Evolutionary conservation across 2,113 vertebrate species (phyloP).

Genomic region (Vidua macroura): DNA sequence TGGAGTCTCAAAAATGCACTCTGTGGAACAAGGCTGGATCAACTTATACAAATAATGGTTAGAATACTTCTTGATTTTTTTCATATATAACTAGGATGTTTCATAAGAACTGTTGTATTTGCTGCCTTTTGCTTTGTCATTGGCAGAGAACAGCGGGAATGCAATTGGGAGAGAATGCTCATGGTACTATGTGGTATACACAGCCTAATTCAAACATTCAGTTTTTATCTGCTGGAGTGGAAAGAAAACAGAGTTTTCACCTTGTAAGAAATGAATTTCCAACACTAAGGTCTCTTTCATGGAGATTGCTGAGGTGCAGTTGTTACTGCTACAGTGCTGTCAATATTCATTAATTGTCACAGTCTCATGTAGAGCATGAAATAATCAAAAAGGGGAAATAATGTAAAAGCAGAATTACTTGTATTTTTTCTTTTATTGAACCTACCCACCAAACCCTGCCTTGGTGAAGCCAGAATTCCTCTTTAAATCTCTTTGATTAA

Average conservation of each 20-base stretch:
- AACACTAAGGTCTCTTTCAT: neutral
- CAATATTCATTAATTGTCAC: neutral
- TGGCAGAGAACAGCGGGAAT: neutral
- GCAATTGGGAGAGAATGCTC: neutral
- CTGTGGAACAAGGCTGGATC: neutral
- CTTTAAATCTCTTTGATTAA: neutral
- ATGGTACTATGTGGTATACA: neutral
- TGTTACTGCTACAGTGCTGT: neutral
- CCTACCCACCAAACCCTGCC: neutral
- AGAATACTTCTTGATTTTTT: neutral
- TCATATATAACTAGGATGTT: neutral
- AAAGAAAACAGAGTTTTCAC: slow-evolving; percentile 8
- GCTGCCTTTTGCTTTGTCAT: neutral
- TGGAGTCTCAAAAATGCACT: neutral
- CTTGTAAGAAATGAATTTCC: slow-evolving; percentile 10
- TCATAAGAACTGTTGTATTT: neutral
- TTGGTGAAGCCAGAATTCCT: neutral
- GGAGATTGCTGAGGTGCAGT: neutral
- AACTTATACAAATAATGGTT: neutral
- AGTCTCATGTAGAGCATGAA: neutral
- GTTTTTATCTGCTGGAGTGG: neutral
- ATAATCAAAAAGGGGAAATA: slow-evolving; percentile 4
- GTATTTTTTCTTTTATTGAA: neutral
- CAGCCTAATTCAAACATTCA: neutral
- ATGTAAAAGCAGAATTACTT: neutral